phyloP scores from a whole-genome alignment of 2,113 vertebrate genomes.

The Bettongia penicillata region DNA sequence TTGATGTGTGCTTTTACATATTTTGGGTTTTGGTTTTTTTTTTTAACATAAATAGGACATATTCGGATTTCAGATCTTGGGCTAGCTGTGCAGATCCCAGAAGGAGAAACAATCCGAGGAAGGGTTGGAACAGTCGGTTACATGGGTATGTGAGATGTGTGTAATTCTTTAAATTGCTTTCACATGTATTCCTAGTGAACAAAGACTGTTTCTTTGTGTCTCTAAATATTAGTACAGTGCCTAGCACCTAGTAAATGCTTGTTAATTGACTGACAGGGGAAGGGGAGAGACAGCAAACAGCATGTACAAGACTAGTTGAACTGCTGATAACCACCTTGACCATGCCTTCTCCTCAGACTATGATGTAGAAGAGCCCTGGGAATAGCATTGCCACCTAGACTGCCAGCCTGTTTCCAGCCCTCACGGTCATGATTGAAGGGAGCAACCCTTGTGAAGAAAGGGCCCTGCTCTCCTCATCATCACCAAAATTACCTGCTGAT shows the following conservation, averaged over 20 bases:
- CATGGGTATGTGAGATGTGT: slow-evolving; percentile 88
- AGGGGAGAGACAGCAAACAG: neutral
- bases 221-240: neutral
- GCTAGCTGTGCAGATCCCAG: slow-evolving; percentile 92
- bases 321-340: neutral
- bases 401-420: neutral
- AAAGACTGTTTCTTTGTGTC: neutral
- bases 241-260: neutral
- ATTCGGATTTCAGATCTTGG: slow-evolving; percentile 96
- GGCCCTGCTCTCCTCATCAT: neutral
- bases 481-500: neutral
- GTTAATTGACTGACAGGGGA: neutral
- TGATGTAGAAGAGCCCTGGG: neutral
- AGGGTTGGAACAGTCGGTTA: slow-evolving; percentile 94
- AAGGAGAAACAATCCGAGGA: slow-evolving; percentile 90
- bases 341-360: neutral
- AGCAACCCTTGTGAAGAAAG: neutral
- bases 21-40: slow-evolving; percentile 9
- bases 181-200: neutral
- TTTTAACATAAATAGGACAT: slow-evolving; percentile 86
- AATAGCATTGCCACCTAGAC: neutral
- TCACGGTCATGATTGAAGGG: neutral
- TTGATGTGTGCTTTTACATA: neutral
- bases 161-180: neutral
- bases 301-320: neutral